Base-by-base conservation (phyloP, 2,888 invertebrate genomes). In the Mycogona germanica region DNA sequence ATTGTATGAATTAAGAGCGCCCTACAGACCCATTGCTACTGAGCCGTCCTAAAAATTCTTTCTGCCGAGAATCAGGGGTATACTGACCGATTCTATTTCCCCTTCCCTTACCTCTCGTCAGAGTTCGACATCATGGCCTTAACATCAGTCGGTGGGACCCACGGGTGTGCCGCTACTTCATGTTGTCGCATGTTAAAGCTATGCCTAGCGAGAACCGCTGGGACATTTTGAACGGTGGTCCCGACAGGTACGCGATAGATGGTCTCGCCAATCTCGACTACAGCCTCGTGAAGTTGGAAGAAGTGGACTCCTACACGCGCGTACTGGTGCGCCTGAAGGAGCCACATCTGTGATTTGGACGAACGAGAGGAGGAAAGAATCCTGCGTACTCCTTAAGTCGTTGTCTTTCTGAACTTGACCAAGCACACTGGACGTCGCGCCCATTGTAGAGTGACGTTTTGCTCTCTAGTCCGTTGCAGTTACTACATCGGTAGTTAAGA, bases 71-170 rank as follows among this genome's bases (percentile, higher is more conserved):
- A n/a, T n/a, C n/a, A n/a, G n/a, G n/a, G n/a, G n/a, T n/a, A n/a
- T n/a, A n/a, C n/a, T n/a, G n/a, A n/a, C n/a, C n/a, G n/a, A n/a
- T n/a, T n/a, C n/a, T n/a, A n/a, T n/a, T n/a, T n/a, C n/a, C n/a
- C n/a, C n/a, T n/a, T n/a, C n/a, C n/a, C n/a, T n/a, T n/a, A n/a
- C n/a, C 35, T 48, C 35, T 47, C 32, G 17, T 17, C 9, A 49
- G 49, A n/a, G 26, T 49, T 42, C 25, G 17, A 4, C 41, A 30
- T 26, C 14, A 35, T 41, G 54, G 49, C 12, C 29, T 45, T 46
- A 55, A 59, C 25, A 70, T 83, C 7, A 78, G 78, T 51, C 75
- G 84, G 55, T 84, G 84, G 68, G 77, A 79, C 47, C 80, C 82
- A 12, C 71, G 74, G 12, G 74, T 79, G 23, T 81, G 82, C 58